Percentiles rank a stretch among this genome's conserved stretches.
Evolutionary conservation across 2,888 invertebrate genomes (phyloP).

Genomic region (Yponomeuta cagnagella): DNA sequence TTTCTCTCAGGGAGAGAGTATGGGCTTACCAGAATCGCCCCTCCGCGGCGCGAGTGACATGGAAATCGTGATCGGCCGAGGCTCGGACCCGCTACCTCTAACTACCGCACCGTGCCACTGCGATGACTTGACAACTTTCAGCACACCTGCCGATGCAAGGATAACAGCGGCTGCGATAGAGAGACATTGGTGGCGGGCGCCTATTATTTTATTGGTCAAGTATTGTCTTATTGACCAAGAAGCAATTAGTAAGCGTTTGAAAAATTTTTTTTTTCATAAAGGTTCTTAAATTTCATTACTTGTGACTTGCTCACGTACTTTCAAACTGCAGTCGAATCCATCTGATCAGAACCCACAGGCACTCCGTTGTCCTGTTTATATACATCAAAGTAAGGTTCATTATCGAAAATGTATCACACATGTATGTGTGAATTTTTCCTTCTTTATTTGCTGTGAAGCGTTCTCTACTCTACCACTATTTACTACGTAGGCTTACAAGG

Average conservation of each 20-base stretch:
- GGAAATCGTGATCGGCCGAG: constrained; percentile 71
- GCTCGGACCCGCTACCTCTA: constrained; percentile 59
- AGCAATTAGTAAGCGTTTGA: not conserved
- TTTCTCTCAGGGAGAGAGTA: too few relatives aligned
- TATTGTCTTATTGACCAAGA: not conserved
- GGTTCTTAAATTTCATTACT: too few relatives aligned
- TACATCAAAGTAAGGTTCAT: too few relatives aligned
- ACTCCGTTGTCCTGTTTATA: too few relatives aligned
- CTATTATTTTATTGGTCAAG: not conserved
- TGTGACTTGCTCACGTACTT: too few relatives aligned
- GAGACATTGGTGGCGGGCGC: not conserved
- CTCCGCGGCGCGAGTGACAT: constrained; percentile 64
- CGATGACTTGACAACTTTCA: constrained; percentile 62
- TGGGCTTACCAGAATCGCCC: not conserved
- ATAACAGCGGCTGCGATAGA: not conserved
- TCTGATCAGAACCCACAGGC: too few relatives aligned
- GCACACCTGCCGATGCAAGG: constrained; percentile 55
- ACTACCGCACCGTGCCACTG: constrained; percentile 70
- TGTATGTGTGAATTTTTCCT: too few relatives aligned
- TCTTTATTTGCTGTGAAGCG: too few relatives aligned
- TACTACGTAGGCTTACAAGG: not conserved
- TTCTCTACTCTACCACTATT: too few relatives aligned
- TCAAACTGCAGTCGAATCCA: too few relatives aligned
- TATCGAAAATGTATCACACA: too few relatives aligned
- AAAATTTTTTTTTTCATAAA: too few relatives aligned